Conservation (phyloP, 2,797 vertebrate genomes). For the Gallirallus australis region DNA sequence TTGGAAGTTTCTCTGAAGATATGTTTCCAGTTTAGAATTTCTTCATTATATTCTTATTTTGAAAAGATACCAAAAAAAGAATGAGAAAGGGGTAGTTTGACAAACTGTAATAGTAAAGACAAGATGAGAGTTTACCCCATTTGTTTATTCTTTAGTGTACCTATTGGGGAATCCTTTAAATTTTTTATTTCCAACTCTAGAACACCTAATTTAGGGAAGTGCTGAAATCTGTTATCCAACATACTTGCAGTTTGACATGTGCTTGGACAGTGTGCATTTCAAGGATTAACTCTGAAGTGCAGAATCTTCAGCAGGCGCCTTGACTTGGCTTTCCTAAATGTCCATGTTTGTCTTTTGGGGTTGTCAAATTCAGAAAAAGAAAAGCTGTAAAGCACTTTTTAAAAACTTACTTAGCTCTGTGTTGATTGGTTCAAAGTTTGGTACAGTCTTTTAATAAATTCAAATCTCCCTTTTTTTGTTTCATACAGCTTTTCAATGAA, state of each 20-base stretch:
- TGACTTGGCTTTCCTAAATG: background rate
- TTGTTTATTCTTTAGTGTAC: background rate
- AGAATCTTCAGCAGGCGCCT: background rate
- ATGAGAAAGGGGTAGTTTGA: background rate
- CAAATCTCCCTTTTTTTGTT: slow-evolving; percentile 37
- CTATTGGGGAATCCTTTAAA: background rate
- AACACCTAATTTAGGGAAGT: background rate
- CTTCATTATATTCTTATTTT: background rate
- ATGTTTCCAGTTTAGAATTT: background rate
- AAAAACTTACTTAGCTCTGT: background rate
- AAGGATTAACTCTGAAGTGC: background rate
- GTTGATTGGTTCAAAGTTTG: background rate
- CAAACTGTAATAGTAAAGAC: background rate
- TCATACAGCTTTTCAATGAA: slow-evolving; percentile 93
- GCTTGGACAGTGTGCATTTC: background rate
- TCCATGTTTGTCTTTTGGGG: background rate
- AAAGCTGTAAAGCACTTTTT: background rate
- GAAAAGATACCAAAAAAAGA: rapidly evolving
- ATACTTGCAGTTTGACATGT: background rate
- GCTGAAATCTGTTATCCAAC: background rate
- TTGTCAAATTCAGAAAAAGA: background rate
- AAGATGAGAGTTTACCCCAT: background rate
- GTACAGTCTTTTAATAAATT: background rate
- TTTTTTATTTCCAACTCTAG: background rate
- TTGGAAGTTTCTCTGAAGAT: background rate